Evolutionary conservation across 2,113 vertebrate species (phyloP).

Genomic region (Ceyx melanurus): DNA sequence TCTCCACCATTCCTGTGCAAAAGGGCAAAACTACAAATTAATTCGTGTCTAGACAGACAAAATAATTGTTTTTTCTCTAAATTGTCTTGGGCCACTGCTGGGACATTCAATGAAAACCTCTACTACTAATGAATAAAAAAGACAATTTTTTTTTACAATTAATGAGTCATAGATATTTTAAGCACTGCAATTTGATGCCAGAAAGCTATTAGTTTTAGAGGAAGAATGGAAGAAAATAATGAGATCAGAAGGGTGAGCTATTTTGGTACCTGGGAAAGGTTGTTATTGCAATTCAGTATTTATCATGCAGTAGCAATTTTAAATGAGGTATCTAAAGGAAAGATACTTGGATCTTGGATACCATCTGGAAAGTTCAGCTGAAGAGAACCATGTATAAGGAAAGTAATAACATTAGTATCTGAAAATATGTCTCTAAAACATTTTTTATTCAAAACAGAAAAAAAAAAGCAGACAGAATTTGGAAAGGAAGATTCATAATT

Average conservation of each 20-base stretch:
- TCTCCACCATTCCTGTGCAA: neutral
- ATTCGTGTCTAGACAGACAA: constrained; percentile 51
- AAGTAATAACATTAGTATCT: constrained; percentile 18
- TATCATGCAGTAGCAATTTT: constrained; percentile 17
- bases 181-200: constrained; percentile 20
- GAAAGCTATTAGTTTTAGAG: constrained; percentile 46
- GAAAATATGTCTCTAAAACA: constrained; percentile 19
- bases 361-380: constrained; percentile 30
- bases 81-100: constrained; percentile 46
- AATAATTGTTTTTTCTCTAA: constrained; percentile 43
- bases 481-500: constrained; percentile 30
- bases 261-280: constrained; percentile 40
- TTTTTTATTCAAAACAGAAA: neutral
- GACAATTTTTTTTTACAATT: constrained; percentile 42
- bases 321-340: constrained; percentile 27
- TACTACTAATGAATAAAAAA: constrained; percentile 62
- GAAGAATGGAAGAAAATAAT: constrained; percentile 57
- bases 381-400: constrained; percentile 9
- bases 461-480: constrained; percentile 13
- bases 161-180: constrained; percentile 68
- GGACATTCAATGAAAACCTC: constrained; percentile 24
- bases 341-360: neutral
- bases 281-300: constrained; percentile 50
- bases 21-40: constrained; percentile 49
- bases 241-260: constrained; percentile 51